Evolutionary conservation across 2,888 invertebrate species (phyloP).

Genomic region (Drosophila leonis): DNA sequence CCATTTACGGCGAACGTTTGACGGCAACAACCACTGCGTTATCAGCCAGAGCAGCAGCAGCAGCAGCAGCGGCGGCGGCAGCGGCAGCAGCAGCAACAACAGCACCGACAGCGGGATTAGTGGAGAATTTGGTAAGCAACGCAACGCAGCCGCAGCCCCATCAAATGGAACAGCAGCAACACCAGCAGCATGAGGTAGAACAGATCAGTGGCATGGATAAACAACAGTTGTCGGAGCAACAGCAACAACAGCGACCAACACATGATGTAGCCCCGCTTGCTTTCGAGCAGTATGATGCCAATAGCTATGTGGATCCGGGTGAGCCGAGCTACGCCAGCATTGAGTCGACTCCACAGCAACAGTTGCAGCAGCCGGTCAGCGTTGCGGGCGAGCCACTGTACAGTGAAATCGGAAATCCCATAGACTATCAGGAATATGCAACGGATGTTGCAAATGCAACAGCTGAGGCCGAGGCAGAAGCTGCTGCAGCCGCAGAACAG

Average conservation of each 20-base stretch:
- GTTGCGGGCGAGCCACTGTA: conserved; percentile 59
- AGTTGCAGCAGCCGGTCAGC: conserved; percentile 16
- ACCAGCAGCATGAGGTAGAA: conserved; percentile 6
- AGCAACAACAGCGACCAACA: conserved; percentile 17
- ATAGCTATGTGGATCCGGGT: conserved; percentile 46
- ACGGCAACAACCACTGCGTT: conserved; percentile 51
- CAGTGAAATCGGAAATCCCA: conserved; percentile 71
- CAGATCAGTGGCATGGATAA: conserved; percentile 7
- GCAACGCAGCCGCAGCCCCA: conserved; percentile 26
- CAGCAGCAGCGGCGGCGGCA: conserved; percentile 14
- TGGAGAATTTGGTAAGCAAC: conserved; percentile 67
- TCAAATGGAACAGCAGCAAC: conserved; percentile 7
- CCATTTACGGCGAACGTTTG: conserved; percentile 84
- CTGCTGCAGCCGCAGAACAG: conserved; percentile 38
- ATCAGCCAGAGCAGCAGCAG: conserved; percentile 26
- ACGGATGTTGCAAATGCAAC: conserved; percentile 44
- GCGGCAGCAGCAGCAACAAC: conserved; percentile 7
- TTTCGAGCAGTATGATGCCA: conserved; percentile 61
- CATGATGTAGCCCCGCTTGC: conserved; percentile 42
- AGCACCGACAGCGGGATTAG: conserved; percentile 51
- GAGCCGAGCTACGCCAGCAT: conserved; percentile 70
- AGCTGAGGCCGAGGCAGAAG: conserved; percentile 21
- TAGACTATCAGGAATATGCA: conserved; percentile 67
- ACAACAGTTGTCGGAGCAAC: conserved; percentile 26
- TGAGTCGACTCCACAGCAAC: conserved; percentile 56